A percentile compares a stretch with the other conserved stretches of the same genome.
Evolutionary conservation across 2,797 vertebrate species (phyloP).

Genomic region (Thamnophis elegans): DNA sequence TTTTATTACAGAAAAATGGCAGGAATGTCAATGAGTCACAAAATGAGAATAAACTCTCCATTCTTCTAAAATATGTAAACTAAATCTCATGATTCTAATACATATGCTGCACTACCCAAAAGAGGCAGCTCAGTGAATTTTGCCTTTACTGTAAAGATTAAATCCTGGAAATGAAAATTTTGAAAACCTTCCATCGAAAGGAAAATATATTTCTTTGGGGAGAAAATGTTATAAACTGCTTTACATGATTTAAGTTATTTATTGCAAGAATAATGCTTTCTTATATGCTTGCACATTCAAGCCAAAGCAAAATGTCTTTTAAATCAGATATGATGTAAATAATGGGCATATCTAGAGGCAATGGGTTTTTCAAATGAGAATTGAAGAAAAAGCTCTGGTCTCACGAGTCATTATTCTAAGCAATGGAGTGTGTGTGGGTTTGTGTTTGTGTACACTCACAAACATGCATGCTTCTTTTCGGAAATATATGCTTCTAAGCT

Average conservation of each 20-base stretch:
- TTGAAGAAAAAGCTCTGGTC: constrained; percentile 42
- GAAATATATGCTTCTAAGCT: neutral
- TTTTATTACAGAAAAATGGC: neutral
- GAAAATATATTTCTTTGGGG: constrained; percentile 11
- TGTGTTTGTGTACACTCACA: neutral
- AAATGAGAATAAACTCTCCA: neutral
- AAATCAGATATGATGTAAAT: constrained; percentile 53
- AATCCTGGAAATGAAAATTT: constrained; percentile 14
- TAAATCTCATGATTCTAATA: neutral
- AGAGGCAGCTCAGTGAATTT: constrained; percentile 36
- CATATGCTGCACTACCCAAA: neutral
- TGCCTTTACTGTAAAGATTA: constrained; percentile 43
- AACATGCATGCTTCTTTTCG: neutral
- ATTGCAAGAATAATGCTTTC: constrained; percentile 39
- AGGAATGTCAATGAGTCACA: neutral
- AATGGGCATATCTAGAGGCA: constrained; percentile 50
- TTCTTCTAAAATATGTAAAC: neutral
- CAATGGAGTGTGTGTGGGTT: neutral
- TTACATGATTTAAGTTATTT: constrained; percentile 23
- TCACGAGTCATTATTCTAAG: constrained; percentile 15
- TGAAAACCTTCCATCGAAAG: neutral
- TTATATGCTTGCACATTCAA: neutral
- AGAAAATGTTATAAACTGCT: neutral
- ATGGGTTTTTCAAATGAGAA: constrained; percentile 49
- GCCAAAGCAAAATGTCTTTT: constrained; percentile 36